A percentile compares a stretch with the other conserved stretches of the same genome.
Conservation (phyloP, 1,140 invertebrate genomes). For the Apis cerana region DNA sequence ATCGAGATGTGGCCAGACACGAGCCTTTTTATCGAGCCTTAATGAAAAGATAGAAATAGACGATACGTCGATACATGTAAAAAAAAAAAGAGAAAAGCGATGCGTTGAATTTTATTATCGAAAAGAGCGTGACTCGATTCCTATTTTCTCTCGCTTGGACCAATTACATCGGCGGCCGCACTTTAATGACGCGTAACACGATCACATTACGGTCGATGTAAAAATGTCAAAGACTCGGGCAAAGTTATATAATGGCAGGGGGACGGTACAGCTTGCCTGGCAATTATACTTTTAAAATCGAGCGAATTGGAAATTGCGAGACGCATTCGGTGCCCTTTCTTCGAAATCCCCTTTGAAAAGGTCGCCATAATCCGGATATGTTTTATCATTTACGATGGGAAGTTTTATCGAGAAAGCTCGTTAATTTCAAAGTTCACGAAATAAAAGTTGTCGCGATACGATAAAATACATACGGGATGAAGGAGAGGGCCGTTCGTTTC, state of each 20-base stretch:
- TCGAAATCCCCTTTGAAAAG: background rate
- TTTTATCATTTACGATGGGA: too few relatives aligned
- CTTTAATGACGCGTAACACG: conserved; percentile 41
- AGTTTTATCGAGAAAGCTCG: background rate
- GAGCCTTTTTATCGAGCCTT: background rate
- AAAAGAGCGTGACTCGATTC: background rate
- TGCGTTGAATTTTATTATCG: conserved; percentile 19
- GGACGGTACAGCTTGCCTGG: background rate
- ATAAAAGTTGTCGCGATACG: background rate
- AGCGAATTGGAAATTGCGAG: too few relatives aligned
- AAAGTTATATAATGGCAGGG: background rate
- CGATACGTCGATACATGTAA: too few relatives aligned
- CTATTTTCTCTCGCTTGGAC: background rate
- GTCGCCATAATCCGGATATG: background rate
- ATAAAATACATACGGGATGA: too few relatives aligned
- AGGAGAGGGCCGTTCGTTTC: background rate
- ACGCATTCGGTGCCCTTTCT: background rate
- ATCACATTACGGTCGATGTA: conserved; percentile 14
- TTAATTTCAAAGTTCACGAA: background rate
- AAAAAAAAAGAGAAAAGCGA: background rate
- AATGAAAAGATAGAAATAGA: too few relatives aligned
- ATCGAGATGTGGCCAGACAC: too few relatives aligned
- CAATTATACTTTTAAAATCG: conserved; percentile 20
- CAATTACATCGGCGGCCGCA: conserved; percentile 16
- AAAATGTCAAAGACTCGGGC: conserved; percentile 17